phyloP scores from a whole-genome alignment of 2,888 invertebrate species.

The Physocephala rufipes region DNA sequence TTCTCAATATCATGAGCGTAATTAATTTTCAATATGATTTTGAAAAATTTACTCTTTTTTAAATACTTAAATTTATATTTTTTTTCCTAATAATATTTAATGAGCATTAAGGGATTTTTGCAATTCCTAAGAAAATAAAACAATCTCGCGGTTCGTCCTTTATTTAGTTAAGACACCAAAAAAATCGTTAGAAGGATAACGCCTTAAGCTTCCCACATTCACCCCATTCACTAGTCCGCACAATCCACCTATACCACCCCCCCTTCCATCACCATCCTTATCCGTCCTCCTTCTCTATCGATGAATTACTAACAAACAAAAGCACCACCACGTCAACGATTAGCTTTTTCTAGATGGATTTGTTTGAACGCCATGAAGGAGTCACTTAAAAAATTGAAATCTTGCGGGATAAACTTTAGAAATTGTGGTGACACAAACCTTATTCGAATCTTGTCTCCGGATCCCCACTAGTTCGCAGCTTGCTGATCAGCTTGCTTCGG shows the following conservation, averaged over 20 bases:
- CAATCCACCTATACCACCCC: too few species aligned
- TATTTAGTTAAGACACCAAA: too few species aligned
- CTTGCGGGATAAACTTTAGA: slow-evolving; percentile 36
- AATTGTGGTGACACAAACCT: slow-evolving; percentile 34
- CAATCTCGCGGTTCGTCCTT: neutral
- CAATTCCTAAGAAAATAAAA: neutral
- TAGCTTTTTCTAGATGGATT: neutral
- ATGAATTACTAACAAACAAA: neutral
- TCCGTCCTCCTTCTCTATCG: neutral
- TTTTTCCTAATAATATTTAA: too few species aligned
- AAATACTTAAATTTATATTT: too few species aligned
- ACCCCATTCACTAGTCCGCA: too few species aligned
- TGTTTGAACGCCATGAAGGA: slow-evolving; percentile 8
- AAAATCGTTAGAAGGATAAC: too few species aligned
- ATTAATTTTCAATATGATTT: neutral
- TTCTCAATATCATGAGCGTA: neutral
- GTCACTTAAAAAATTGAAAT: slow-evolving; percentile 31
- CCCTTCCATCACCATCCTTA: neutral
- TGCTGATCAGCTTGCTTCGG: neutral
- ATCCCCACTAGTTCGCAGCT: slow-evolving; percentile 4
- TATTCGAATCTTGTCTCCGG: neutral
- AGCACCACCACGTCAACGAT: neutral
- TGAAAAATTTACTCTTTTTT: neutral
- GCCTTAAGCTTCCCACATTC: too few species aligned
- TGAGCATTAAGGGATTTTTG: neutral